Percentiles rank a stretch among this genome's conserved stretches.
Conservation (phyloP, 1,140 invertebrate species). For the Penaeus vannamei region DNA sequence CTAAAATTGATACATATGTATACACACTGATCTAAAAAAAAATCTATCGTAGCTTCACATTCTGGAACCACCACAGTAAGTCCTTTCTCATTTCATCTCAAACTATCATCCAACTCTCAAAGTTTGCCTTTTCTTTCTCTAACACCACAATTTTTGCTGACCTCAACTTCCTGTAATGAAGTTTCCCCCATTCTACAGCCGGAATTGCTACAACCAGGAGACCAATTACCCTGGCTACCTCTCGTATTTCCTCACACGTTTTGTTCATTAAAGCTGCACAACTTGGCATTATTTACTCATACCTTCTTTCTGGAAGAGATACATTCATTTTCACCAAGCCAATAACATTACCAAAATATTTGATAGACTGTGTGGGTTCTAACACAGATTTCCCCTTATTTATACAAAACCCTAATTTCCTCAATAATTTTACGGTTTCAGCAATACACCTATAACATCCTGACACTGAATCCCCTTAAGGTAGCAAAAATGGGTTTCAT, state of each 20-base stretch:
- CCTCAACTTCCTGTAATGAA: too few species aligned
- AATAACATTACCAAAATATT: conserved; percentile 62
- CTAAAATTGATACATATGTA: background rate
- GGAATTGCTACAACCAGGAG: background rate
- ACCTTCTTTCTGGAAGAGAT: conserved; percentile 58
- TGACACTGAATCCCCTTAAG: conserved; percentile 40
- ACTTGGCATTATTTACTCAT: conserved; percentile 46
- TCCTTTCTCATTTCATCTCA: background rate
- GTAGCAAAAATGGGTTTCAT: conserved; percentile 65
- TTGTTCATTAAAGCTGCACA: conserved; percentile 4
- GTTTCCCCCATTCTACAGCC: conserved; percentile 3
- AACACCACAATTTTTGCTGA: too few species aligned
- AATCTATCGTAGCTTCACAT: background rate
- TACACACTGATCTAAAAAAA: background rate
- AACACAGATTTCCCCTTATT: conserved; percentile 66
- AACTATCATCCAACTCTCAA: background rate
- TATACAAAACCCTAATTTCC: conserved; percentile 60
- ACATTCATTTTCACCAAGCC: conserved; percentile 55
- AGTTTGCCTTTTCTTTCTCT: background rate
- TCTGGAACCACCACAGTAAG: background rate
- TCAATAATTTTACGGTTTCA: conserved; percentile 46
- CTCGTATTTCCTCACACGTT: background rate
- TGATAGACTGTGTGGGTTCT: conserved; percentile 52
- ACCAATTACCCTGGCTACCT: background rate
- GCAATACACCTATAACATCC: conserved; percentile 21